Conservation (phyloP, 2,888 invertebrate species). For the Caenorhabditis sinica region DNA sequence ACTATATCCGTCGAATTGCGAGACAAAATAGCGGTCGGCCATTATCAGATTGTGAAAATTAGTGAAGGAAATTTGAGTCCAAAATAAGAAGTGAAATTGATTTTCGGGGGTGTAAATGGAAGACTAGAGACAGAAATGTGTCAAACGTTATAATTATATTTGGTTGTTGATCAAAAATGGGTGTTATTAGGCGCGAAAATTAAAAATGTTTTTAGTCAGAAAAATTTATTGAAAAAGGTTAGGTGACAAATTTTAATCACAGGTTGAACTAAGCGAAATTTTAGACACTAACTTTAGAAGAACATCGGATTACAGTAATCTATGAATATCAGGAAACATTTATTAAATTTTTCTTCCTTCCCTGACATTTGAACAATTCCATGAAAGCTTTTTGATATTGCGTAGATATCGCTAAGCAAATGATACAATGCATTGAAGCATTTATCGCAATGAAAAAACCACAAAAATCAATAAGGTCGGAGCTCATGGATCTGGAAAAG, state of each 20-base stretch:
- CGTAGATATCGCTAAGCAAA: background rate
- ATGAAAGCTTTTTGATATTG: background rate
- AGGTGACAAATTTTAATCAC: too few relatives aligned
- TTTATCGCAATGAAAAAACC: background rate
- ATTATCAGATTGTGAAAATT: background rate
- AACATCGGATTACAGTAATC: too few relatives aligned
- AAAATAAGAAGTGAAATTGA: background rate
- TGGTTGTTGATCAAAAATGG: background rate
- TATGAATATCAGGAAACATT: too few relatives aligned
- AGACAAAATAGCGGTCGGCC: background rate
- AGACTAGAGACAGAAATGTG: background rate
- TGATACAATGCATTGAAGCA: background rate
- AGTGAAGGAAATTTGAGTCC: background rate
- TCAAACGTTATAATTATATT: background rate
- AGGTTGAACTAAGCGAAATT: too few relatives aligned
- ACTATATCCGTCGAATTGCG: background rate
- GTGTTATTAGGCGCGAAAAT: too few relatives aligned
- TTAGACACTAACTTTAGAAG: too few relatives aligned
- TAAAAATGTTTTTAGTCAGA: too few relatives aligned
- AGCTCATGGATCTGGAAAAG: background rate
- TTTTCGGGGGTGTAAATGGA: background rate
- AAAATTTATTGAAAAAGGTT: too few relatives aligned
- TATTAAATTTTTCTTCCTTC: too few relatives aligned
- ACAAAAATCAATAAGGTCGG: background rate
- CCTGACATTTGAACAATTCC: background rate